Evolutionary conservation across 2,888 invertebrate genomes (phyloP).

Genomic region (Limenitis camilla): DNA sequence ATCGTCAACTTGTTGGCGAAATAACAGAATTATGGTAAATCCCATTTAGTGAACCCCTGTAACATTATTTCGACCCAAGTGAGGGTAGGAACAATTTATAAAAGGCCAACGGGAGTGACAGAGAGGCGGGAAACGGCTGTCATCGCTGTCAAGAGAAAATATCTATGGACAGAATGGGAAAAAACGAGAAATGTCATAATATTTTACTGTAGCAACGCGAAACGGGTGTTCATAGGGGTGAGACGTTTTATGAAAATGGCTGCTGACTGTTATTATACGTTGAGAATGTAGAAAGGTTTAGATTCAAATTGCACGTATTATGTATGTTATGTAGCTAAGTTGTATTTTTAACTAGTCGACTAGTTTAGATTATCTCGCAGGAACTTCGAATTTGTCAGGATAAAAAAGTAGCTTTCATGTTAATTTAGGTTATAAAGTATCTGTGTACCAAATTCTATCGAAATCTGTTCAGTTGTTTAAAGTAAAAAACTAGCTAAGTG

Average conservation of each 20-base stretch:
- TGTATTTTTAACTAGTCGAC: no score
- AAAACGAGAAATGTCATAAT: slow-evolving; percentile 60
- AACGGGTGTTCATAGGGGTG: slow-evolving; percentile 14
- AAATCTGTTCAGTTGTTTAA: no score
- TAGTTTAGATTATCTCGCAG: no score
- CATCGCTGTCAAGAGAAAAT: slow-evolving; percentile 61
- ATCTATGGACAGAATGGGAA: slow-evolving; percentile 52
- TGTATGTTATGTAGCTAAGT: no score
- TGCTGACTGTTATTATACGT: background rate
- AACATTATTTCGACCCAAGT: slow-evolving; percentile 56
- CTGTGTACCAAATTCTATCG: no score
- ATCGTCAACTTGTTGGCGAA: slow-evolving; percentile 51
- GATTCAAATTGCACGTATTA: background rate
- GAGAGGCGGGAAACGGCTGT: slow-evolving; percentile 66
- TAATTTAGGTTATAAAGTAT: no score
- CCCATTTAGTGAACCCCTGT: slow-evolving; percentile 59
- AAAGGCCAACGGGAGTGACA: slow-evolving; percentile 58
- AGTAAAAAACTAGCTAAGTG: no score
- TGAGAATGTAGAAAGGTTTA: background rate
- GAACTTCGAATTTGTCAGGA: no score
- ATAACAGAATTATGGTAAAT: slow-evolving; percentile 67
- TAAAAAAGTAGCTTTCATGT: no score
- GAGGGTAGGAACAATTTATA: slow-evolving; percentile 63
- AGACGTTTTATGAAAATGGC: slow-evolving; percentile 1
- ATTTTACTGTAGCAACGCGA: slow-evolving; percentile 45